Conservation (phyloP, 53 echinoderm and acorn worm genomes). For the Echinometra lucunter region DNA sequence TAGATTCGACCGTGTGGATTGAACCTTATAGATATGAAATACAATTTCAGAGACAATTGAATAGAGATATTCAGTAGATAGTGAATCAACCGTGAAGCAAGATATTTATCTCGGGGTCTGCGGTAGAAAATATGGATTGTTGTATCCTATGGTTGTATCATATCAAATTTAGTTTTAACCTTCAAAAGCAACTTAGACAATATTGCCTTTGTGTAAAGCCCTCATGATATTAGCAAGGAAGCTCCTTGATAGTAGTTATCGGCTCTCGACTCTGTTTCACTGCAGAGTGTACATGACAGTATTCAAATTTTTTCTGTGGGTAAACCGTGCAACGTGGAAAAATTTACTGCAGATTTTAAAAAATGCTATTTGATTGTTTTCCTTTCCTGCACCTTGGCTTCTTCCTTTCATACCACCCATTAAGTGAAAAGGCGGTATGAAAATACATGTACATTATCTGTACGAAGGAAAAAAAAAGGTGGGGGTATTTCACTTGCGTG, state of each 20-base stretch:
- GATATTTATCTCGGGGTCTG: not conserved
- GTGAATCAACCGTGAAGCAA: conserved; percentile 1
- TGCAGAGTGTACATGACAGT: not conserved
- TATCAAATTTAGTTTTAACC: not conserved
- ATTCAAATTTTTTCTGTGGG: not conserved
- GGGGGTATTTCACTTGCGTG: no score
- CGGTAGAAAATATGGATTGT: not conserved
- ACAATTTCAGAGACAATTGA: not conserved
- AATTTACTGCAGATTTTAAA: not conserved
- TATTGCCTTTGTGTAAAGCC: no score
- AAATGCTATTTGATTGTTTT: no score
- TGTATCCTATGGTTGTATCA: not conserved
- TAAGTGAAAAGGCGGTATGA: no score
- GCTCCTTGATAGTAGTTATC: no score
- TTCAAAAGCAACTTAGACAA: not conserved
- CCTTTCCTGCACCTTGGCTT: no score
- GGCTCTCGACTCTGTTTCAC: no score
- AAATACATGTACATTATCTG: no score
- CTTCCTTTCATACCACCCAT: no score
- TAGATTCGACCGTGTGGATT: not conserved
- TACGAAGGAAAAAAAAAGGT: no score
- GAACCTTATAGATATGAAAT: not conserved
- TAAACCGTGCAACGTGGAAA: not conserved
- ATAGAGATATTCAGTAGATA: not conserved
- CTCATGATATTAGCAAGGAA: no score